A percentile compares a stretch with the other conserved stretches of the same genome.
phyloP scores from a whole-genome alignment of 2,797 vertebrate genomes.

The Borostomias antarcticus region DNA sequence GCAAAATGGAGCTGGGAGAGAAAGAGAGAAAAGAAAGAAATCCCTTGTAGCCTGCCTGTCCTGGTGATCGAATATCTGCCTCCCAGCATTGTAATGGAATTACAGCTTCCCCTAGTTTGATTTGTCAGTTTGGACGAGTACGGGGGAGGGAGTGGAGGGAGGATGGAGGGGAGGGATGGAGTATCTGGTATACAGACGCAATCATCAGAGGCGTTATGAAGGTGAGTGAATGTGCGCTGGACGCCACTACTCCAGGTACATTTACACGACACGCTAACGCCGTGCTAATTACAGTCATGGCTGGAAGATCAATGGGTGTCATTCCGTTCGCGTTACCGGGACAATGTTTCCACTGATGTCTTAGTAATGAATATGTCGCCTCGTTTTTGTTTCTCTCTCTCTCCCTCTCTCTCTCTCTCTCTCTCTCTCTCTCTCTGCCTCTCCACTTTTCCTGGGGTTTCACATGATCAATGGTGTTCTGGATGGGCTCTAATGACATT shows the following conservation, averaged over 20 bases:
- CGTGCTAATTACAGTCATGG: conserved; percentile 54
- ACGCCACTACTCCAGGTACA: conserved; percentile 17
- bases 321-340: conserved; percentile 12
- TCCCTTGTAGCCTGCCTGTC: conserved; percentile 14
- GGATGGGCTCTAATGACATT: conserved; percentile 44
- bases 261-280: conserved; percentile 42
- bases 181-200: conserved; percentile 32
- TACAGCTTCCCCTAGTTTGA: conserved; percentile 46
- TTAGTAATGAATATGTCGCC: conserved; percentile 24
- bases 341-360: conserved; percentile 4
- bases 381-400: conserved; percentile 6
- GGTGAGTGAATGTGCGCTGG: conserved; percentile 19
- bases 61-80: conserved; percentile 21
- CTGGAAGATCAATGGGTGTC: conserved; percentile 49
- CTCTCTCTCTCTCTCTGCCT: not conserved
- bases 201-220: conserved; percentile 38
- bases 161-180: conserved; percentile 5
- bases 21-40: not conserved
- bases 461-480: conserved; percentile 40
- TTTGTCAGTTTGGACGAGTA: conserved; percentile 27
- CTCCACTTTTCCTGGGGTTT: conserved; percentile 3
- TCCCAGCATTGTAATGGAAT: conserved; percentile 49
- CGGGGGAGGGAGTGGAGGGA: not conserved
- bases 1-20: conserved; percentile 3
- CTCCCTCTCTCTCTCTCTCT: conserved; percentile 20